Percentiles rank a stretch among this genome's conserved stretches.
Evolutionary conservation across 92 coral and sea anemone genomes (phyloP).

Genomic region (Isaurus tuberculatus): DNA sequence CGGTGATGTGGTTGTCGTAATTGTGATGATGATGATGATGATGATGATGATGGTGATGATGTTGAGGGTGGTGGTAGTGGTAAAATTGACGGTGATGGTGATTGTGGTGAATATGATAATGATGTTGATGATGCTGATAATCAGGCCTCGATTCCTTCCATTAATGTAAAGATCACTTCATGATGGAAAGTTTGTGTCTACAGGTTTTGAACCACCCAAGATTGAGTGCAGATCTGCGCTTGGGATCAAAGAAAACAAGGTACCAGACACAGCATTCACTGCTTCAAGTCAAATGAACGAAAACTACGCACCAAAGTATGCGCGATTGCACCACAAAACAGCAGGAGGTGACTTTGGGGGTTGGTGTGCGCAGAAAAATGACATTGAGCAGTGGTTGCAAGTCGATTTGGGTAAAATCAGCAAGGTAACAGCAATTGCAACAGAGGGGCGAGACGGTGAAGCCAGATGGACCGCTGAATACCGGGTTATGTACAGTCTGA

Average conservation of each 20-base stretch:
- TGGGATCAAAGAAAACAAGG: background rate
- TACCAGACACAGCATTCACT: background rate
- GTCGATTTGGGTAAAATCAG: constrained; percentile 28
- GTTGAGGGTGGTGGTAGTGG: no score
- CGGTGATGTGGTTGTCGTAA: no score
- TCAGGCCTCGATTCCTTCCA: no score
- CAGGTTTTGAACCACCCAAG: constrained; percentile 33
- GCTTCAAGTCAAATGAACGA: background rate
- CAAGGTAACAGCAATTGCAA: constrained; percentile 29
- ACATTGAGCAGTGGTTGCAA: constrained; percentile 33
- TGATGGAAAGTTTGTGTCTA: background rate
- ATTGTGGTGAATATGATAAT: no score
- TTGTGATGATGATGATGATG: no score
- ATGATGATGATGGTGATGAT: no score
- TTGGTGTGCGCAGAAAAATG: constrained; percentile 28
- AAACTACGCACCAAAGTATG: background rate
- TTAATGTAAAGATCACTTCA: no score
- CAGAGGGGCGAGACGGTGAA: constrained; percentile 28
- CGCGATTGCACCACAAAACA: constrained; percentile 20
- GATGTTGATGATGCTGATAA: no score
- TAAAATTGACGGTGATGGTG: no score
- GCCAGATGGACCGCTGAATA: background rate
- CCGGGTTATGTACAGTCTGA: constrained; percentile 21
- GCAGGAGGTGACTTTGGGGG: constrained; percentile 30
- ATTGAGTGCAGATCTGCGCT: constrained; percentile 22